phyloP scores from a whole-genome alignment of 2,797 vertebrate species.

The Podarcis lilfordi region DNA sequence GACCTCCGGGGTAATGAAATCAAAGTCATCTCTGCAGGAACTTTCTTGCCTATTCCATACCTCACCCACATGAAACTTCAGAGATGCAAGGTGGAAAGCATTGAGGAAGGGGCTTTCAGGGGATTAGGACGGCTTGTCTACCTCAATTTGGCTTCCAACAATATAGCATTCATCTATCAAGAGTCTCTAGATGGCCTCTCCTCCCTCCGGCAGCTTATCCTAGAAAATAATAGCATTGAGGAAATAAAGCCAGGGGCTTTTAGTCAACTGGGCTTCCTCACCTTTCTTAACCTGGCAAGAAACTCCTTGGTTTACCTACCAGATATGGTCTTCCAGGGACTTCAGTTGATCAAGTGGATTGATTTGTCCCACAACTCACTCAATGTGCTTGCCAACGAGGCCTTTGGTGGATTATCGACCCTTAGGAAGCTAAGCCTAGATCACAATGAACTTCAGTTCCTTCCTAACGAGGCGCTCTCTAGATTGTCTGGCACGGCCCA shows the following conservation, averaged over 20 bases:
- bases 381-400: constrained; percentile 87
- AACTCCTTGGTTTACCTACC: constrained; percentile 93
- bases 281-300: constrained; percentile 86
- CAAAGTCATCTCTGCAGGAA: constrained; percentile 76
- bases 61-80: constrained; percentile 90
- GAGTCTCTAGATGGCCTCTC: constrained; percentile 91
- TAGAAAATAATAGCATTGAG: constrained; percentile 87
- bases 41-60: constrained; percentile 85
- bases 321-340: constrained; percentile 93
- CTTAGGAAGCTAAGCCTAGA: constrained; percentile 90
- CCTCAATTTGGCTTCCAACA: constrained; percentile 90
- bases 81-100: constrained; percentile 83
- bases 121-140: constrained; percentile 88
- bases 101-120: constrained; percentile 91
- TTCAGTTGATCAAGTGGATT: constrained; percentile 89
- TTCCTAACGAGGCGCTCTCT: constrained; percentile 88
- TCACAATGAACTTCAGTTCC: constrained; percentile 92
- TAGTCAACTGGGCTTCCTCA: constrained; percentile 87
- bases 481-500: constrained; percentile 83
- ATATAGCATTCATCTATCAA: constrained; percentile 88
- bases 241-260: constrained; percentile 93
- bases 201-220: constrained; percentile 87
- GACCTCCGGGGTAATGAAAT: constrained; percentile 87
- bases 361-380: constrained; percentile 91
- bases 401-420: constrained; percentile 87